Conservation (phyloP, 2,113 vertebrate species). For the Junco hyemalis region DNA sequence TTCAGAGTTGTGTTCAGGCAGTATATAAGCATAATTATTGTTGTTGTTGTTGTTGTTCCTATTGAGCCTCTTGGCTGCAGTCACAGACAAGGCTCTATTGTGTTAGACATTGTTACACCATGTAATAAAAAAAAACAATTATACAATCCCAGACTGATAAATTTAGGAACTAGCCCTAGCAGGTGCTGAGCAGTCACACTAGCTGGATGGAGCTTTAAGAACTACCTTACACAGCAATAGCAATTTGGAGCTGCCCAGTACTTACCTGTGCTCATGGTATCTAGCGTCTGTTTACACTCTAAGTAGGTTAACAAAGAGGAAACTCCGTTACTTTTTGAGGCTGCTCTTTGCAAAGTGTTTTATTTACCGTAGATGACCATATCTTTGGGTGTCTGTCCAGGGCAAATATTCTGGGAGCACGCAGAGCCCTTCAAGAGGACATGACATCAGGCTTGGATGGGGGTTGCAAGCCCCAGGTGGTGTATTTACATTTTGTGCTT, state of each 20-base stretch:
- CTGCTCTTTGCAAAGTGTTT: neutral
- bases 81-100: neutral
- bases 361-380: neutral
- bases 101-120: neutral
- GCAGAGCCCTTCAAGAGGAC: neutral
- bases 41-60: neutral
- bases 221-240: neutral
- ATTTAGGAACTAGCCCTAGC: neutral
- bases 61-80: neutral
- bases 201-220: neutral
- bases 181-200: neutral
- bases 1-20: conserved; percentile 34
- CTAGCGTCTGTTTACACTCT: neutral
- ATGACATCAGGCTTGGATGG: neutral
- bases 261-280: neutral
- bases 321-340: neutral
- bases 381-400: neutral
- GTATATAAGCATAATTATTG: neutral
- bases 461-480: neutral
- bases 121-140: neutral
- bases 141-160: neutral
- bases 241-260: neutral
- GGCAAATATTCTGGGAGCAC: neutral
- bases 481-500: neutral
- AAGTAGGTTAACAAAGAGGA: neutral